Percentiles rank a stretch among this genome's conserved stretches.
Evolutionary conservation across 2,113 vertebrate genomes (phyloP).

Genomic region (Phylloscopus whistleri): DNA sequence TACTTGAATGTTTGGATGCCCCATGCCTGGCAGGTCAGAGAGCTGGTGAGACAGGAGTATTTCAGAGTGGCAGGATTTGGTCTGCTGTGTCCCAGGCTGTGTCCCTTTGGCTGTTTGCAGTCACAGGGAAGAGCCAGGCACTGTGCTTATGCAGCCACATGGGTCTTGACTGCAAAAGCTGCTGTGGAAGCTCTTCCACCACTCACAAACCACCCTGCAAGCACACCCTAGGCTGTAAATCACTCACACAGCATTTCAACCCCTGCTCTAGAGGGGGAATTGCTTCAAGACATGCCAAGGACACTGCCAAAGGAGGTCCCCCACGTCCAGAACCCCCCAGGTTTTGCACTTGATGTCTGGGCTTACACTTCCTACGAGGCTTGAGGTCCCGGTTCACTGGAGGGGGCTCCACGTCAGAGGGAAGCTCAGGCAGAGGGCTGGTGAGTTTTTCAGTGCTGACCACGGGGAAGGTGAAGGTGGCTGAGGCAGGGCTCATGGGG

Average conservation of each 20-base stretch:
- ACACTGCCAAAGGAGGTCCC: neutral
- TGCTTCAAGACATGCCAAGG: neutral
- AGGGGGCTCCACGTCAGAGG: constrained; percentile 82
- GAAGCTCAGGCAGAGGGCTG: constrained; percentile 68
- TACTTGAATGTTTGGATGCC: neutral
- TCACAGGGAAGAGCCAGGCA: neutral
- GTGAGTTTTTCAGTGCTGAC: constrained; percentile 69
- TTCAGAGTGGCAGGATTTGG: neutral
- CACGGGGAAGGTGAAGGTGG: constrained; percentile 58
- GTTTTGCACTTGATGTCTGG: neutral
- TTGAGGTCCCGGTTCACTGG: constrained; percentile 95
- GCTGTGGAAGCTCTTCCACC: neutral
- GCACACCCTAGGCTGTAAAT: neutral
- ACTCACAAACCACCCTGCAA: neutral
- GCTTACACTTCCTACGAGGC: constrained; percentile 88
- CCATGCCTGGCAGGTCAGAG: neutral
- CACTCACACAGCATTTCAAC: neutral
- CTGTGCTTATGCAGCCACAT: neutral
- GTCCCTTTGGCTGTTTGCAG: neutral
- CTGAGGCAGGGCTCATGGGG: constrained; percentile 84
- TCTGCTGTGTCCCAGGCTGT: neutral
- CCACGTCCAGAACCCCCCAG: neutral
- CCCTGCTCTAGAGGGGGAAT: neutral
- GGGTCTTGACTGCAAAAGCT: neutral
- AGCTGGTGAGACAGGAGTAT: neutral